Conservation (phyloP, 1,140 invertebrate genomes). For the Hyphantria cunea region DNA sequence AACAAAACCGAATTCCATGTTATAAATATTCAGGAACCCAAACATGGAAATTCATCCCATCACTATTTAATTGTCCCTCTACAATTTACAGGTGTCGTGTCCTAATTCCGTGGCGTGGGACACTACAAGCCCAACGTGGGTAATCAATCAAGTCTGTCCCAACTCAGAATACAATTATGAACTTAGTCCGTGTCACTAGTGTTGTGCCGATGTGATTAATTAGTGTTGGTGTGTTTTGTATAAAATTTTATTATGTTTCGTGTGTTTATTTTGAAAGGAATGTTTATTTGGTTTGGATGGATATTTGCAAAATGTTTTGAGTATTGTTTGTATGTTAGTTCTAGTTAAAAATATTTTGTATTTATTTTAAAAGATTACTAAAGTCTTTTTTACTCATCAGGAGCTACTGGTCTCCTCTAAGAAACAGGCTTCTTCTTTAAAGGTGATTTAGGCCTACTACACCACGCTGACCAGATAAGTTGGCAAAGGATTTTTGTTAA, state of each 20-base stretch:
- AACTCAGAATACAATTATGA: conserved; percentile 77
- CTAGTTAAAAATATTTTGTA: too few relatives aligned
- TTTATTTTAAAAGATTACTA: too few relatives aligned
- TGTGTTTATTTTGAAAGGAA: too few relatives aligned
- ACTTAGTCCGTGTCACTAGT: conserved; percentile 71
- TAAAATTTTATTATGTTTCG: conserved; percentile 21
- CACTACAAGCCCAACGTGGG: conserved; percentile 38
- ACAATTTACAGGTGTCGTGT: conserved; percentile 41
- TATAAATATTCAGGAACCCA: not conserved
- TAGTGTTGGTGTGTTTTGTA: conserved; percentile 42
- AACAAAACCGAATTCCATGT: not conserved
- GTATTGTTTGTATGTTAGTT: conserved; percentile 2
- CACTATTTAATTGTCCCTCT: conserved; percentile 25
- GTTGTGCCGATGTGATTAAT: conserved; percentile 65
- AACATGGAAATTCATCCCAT: conserved; percentile 11
- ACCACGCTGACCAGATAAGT: too few relatives aligned
- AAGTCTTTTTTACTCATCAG: too few relatives aligned
- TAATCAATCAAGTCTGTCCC: conserved; percentile 74
- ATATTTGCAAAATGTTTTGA: not conserved
- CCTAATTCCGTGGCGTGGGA: conserved; percentile 48
- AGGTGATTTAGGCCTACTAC: too few relatives aligned
- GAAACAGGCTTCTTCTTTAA: too few relatives aligned
- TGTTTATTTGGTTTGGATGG: not conserved
- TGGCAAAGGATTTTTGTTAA: too few relatives aligned
- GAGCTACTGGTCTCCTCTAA: too few relatives aligned